These are phyloP conservation scores for Panthera tigris DNA, from an alignment of 2,113 vertebrate species.

Conservation along the genomic window DNA sequence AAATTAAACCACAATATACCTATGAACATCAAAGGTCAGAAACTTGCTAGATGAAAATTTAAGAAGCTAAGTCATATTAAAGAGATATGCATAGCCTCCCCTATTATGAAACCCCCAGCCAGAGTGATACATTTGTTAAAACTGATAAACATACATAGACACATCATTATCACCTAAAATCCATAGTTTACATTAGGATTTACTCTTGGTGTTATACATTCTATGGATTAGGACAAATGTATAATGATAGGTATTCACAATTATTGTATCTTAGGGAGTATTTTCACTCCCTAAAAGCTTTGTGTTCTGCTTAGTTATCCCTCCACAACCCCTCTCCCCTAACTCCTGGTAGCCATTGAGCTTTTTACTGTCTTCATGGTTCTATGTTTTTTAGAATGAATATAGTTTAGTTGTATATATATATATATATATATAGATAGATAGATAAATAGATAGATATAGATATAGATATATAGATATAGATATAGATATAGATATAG, in stretches of 20 bases:
- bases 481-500: rapidly evolving
- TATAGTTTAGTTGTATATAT: no score
- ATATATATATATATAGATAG: no score
- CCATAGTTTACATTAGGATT: background rate
- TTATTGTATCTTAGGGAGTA: background rate
- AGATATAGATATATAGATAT: no score
- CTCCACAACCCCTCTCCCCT: background rate
- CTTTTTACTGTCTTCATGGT: background rate
- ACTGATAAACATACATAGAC: background rate
- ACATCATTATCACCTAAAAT: background rate
- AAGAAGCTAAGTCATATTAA: background rate
- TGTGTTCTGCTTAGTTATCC: no score
- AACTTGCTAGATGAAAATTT: background rate
- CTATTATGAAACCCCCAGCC: background rate
- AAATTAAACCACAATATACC: constrained; percentile 8
- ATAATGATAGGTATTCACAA: background rate
- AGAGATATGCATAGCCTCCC: background rate
- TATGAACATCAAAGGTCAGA: background rate
- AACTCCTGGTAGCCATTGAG: background rate
- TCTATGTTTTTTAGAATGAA: background rate
- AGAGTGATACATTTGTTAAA: background rate
- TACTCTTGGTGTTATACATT: background rate
- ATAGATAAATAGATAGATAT: no score
- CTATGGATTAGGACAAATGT: background rate
- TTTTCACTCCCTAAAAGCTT: background rate